Evolutionary conservation across 2,113 vertebrate genomes (phyloP).

Genomic region (Polypterus bichir): DNA sequence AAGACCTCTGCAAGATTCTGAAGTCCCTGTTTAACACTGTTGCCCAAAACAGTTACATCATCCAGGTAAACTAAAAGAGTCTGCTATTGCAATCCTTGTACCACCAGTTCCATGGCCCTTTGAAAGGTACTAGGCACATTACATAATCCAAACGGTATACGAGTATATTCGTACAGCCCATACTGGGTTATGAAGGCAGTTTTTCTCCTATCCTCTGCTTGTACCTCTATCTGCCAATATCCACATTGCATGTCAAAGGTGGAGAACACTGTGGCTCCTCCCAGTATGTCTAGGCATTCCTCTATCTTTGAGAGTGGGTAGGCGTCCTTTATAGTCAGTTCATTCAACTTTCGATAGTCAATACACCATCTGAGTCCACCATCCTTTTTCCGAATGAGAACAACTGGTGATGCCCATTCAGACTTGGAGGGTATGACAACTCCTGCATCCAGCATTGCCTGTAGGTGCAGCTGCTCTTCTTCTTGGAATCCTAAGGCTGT

Average conservation of each 20-base stretch:
- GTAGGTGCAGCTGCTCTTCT: slow-evolving; percentile 1
- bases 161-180: slow-evolving; percentile 2
- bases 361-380: background rate
- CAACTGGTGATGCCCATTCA: background rate
- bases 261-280: background rate
- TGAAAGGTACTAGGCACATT: too few species aligned
- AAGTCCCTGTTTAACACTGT: too few species aligned
- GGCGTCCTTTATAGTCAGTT: background rate
- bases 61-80: too few species aligned
- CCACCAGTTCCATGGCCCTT: too few species aligned
- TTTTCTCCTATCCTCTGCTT: background rate
- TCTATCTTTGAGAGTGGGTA: background rate
- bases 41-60: too few species aligned
- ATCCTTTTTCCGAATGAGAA: slow-evolving; percentile 6
- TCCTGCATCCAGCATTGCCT: background rate
- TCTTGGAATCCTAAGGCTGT: background rate
- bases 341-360: background rate
- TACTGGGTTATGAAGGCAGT: background rate
- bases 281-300: background rate
- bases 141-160: too few species aligned
- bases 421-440: background rate
- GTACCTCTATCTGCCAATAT: slow-evolving; percentile 4
- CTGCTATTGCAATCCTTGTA: too few species aligned
- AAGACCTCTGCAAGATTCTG: too few species aligned
- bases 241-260: slow-evolving; percentile 4